Base-by-base conservation (phyloP, 1,140 invertebrate species). In the Pogonomyrmex barbatus region DNA sequence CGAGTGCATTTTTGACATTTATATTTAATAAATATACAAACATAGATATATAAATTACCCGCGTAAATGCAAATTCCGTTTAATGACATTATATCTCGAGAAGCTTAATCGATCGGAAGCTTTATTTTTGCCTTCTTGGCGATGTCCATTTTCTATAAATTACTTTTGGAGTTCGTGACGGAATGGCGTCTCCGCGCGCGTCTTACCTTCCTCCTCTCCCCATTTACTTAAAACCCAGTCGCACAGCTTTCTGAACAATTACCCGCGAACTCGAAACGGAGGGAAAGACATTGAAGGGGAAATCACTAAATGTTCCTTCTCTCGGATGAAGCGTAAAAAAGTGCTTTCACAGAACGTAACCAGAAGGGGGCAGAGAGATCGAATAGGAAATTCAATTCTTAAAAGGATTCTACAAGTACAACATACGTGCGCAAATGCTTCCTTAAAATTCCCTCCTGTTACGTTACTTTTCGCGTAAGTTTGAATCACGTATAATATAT, bases 241-340 rank as follows among this genome's bases (percentile, higher is more conserved):
- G 65, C 77, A 70, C 65, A 60, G 77, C 67, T 83, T 86, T 86
- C 85, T 71, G 85, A 86, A 77, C 85, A 82, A 86, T 86, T 86
- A 82, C 63, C 85, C 83, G 60, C 73, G 73, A 63, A 14, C 9
- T 65, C 39, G 33, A 17, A 52, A 24, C 60, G 60, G 39, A 42
- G 12, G 24, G 58, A 30, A 52, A 24, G 39, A 81, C 54, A 54
- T 52, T 47, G 67, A 65, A 75, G 45, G n/a, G 36, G 42, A 56
- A 56, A 56, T 87, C 56, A 30, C 65, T 50, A 30, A 70, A 56
- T 45, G 71, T 75, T 24, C 42, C 17, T 73, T 62, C 54, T 78
- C 73, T 56, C 39, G 63, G 39, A 42, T 73, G 65, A 87, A 88
- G 73, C 63, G 33, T 14, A 67, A 24, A 79, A 67, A 60, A 81